phyloP scores from a whole-genome alignment of 92 coral and sea anemone species.

The Epizoanthus illoricatus region DNA sequence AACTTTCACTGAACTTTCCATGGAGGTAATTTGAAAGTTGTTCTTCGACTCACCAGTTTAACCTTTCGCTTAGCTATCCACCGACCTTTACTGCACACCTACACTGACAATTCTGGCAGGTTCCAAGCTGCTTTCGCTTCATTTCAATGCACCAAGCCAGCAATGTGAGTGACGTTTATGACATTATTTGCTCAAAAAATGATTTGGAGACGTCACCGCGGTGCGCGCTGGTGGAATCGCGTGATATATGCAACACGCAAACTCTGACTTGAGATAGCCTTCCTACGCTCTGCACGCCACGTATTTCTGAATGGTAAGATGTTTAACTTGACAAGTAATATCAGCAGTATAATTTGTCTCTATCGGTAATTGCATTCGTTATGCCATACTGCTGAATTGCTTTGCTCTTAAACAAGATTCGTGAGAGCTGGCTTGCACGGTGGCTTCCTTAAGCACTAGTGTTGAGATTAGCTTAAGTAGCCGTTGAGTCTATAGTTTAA shows the following conservation, averaged over 20 bases:
- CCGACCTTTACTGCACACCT: background rate
- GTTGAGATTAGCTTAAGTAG: slow-evolving; percentile 29
- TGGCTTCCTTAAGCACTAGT: slow-evolving; percentile 20
- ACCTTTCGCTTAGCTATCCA: background rate
- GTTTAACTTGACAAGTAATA: no score
- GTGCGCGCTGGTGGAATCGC: slow-evolving; percentile 4
- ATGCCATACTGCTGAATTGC: background rate
- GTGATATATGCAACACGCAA: slow-evolving; percentile 24
- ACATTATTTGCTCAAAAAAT: slow-evolving; percentile 27
- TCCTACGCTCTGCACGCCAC: background rate
- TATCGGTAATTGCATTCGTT: background rate
- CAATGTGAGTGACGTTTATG: slow-evolving; percentile 25
- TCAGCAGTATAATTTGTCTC: background rate
- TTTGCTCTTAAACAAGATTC: background rate
- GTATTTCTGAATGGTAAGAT: background rate
- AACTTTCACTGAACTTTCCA: background rate
- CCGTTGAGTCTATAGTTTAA: slow-evolving; percentile 34
- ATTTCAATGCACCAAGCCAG: background rate
- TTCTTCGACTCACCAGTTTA: background rate
- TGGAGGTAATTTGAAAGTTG: background rate
- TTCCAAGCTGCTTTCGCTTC: slow-evolving; percentile 6
- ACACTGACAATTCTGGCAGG: background rate
- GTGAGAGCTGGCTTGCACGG: background rate
- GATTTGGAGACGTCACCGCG: slow-evolving; percentile 15
- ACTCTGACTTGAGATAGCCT: background rate